Evolutionary conservation across 2,888 invertebrate species (phyloP).

Genomic region (Thysanoteuthis rhombus): DNA sequence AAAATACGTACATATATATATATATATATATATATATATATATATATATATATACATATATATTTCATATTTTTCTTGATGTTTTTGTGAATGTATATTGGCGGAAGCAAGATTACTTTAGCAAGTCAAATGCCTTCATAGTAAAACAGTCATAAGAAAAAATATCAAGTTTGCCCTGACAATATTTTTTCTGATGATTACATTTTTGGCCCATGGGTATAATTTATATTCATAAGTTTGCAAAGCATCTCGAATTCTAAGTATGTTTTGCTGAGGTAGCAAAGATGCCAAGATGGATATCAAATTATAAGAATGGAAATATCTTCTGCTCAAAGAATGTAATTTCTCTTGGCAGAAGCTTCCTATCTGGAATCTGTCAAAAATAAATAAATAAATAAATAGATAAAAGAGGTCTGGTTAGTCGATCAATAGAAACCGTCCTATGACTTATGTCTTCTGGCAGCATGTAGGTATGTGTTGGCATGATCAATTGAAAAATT

Average conservation of each 20-base stretch:
- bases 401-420: too few species aligned
- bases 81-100: neutral
- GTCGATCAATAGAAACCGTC: too few species aligned
- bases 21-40: too few species aligned
- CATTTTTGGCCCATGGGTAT: neutral
- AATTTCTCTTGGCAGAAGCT: neutral
- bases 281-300: neutral
- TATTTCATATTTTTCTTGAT: neutral
- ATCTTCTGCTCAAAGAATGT: neutral
- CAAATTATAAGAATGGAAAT: neutral
- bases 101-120: neutral
- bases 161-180: neutral
- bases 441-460: neutral
- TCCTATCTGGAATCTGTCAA: neutral
- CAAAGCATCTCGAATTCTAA: neutral
- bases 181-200: neutral
- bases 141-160: neutral
- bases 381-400: too few species aligned
- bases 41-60: neutral
- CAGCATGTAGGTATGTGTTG: too few species aligned
- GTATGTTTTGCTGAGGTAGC: neutral
- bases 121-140: neutral
- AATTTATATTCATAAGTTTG: neutral
- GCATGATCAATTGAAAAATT: too few species aligned
- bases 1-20: too few species aligned